Evolutionary conservation across 2,888 invertebrate species (phyloP), one percentile per base, ranked within the genome.

Genomic region (Muscina levida): DNA sequence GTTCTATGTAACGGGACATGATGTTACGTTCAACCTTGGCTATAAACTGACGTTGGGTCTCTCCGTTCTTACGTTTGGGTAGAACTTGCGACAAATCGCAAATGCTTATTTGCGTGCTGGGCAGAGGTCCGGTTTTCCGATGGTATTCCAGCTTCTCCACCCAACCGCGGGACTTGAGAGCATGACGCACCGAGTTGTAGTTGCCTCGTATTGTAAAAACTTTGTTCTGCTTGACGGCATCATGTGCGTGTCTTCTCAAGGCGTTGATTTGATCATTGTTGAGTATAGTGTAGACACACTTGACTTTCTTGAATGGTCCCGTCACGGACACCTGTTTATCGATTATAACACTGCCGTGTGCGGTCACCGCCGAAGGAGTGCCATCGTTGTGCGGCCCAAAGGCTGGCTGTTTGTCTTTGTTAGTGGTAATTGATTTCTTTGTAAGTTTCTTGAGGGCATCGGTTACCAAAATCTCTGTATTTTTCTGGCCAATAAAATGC

Each of bases 1-100:
- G 94, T 85, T 94, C 94, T 86, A 97, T 92, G 89, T 97, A 94
- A 84, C 96, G 92, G 2, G 94, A 95, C 87, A 95, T 92, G 67
- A 94, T 93, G 88, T 93, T 93, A 79, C 93, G 91, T 87, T 95
- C 95, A 67, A 94, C 93, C 90, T 93, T 94, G 1, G 92, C 91
- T 8, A 93, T 90, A 83, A 92, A 92, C 82, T 93, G 93, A 85
- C 89, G 91, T 86, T 89, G 91, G 86, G 85, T 92, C 77, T 91
- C 91, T 13, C 89, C 90, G 0, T 88, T 87, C 62, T 88, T 87
- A 19, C 91, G 87, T 73, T 89, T 88, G 4, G 90, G 91, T 71
- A 91, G 77, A 1, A 87, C 85, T 68, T 90, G 89, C 0, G 90
- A 87, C 1, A 91, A 83, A 79, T 91, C 91, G 79, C 90, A 90